phyloP scores from a whole-genome alignment of 2,888 invertebrate species.

The Mythimna lalbum region DNA sequence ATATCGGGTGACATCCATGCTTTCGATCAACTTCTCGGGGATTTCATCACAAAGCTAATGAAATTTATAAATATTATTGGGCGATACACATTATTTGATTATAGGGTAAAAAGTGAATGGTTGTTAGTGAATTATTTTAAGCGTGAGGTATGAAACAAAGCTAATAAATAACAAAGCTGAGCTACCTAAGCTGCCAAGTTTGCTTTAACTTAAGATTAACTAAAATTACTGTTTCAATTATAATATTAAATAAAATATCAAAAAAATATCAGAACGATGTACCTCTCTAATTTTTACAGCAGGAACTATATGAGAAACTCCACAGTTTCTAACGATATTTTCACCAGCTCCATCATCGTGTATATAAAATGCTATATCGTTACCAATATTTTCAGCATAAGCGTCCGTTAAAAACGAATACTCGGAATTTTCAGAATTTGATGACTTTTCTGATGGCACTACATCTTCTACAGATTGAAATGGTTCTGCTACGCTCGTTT shows the following conservation, averaged over 20 bases:
- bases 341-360: slow-evolving; percentile 64
- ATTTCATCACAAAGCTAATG: slow-evolving; percentile 47
- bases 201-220: background rate
- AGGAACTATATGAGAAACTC: slow-evolving; percentile 54
- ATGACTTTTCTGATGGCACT: slow-evolving; percentile 54
- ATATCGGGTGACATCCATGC: slow-evolving; percentile 69
- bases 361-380: slow-evolving; percentile 72
- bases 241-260: background rate
- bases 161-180: background rate
- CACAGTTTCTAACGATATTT: slow-evolving; percentile 50
- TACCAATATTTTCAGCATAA: slow-evolving; percentile 64
- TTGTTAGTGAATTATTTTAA: background rate
- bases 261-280: background rate
- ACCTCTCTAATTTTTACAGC: slow-evolving; percentile 64
- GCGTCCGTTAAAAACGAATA: slow-evolving; percentile 78
- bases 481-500: slow-evolving; percentile 44
- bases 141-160: background rate
- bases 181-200: background rate
- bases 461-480: slow-evolving; percentile 47
- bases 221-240: too few relatives aligned
- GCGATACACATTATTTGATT: background rate
- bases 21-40: slow-evolving; percentile 50
- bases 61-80: background rate
- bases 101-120: background rate
- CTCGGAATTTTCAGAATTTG: slow-evolving; percentile 71